Base-by-base conservation (phyloP, 2,797 vertebrate species). In the Pipistrellus pygmaeus region DNA sequence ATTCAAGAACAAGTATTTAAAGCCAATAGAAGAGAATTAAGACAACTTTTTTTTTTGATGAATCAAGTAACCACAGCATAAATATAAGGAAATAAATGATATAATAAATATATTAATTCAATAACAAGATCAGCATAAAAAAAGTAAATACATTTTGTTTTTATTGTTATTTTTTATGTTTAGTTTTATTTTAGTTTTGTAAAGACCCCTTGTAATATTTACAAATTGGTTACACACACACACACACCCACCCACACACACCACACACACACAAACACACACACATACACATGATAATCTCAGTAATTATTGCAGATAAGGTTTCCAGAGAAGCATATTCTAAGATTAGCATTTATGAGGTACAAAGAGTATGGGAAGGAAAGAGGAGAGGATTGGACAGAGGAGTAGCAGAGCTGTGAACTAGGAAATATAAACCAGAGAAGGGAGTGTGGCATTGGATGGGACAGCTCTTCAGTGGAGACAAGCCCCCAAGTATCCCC, bases 171-270 rank as follows among this genome's bases (percentile, higher is more conserved):
- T 81, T 25, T 25, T 53, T 55, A 8, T 68, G 51, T 27, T 41
- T 30, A 18, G 3, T 72, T 92, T 80, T 57, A 20, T 27, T 88
- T 92, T 72, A 18, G 38, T 88, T 88, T 77, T 83, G 84, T 53
- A 72, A 41, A 38, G 53, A 23, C 4, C 30, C 5, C 44, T 44
- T 15, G 11, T n/a, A 72, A 38, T 53, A 60, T 68, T 93, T 84
- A 64, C 2, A 41, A 57, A 95, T 71, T 91, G 51, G 30, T 53
- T 15, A 46, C 1, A 60, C 27, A 20, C 21, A 48, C 2, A 20
- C 38, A 68, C 2, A 44, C 18, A 25, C 60, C 72, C 13, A 62
- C 10, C 2, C 35, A 35, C 35, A 35, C 4, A 35, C 35, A 2
- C 2, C 35, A 84, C 10, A 69, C 15, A 86, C n/a, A 69, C n/a